phyloP scores from a whole-genome alignment of 2,888 invertebrate genomes.

The Rotaria magnacalcarata region DNA sequence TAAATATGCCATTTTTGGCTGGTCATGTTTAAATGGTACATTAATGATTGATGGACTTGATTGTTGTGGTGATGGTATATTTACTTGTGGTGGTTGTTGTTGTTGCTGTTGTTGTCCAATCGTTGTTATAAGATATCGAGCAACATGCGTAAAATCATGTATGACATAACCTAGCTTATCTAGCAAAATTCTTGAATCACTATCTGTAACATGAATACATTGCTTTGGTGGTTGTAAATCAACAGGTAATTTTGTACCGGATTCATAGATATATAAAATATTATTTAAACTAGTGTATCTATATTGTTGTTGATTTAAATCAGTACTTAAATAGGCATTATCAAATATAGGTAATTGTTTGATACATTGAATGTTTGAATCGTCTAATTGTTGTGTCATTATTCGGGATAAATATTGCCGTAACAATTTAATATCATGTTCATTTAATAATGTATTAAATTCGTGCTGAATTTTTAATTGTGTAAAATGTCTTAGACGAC shows the following conservation, averaged over 20 bases:
- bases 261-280: constrained; percentile 40
- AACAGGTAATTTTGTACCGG: constrained; percentile 38
- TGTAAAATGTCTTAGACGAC: constrained; percentile 38
- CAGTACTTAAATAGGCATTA: constrained; percentile 32
- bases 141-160: constrained; percentile 26
- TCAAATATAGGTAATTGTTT: constrained; percentile 46
- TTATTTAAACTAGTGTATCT: constrained; percentile 40
- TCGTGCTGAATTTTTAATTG: constrained; percentile 39
- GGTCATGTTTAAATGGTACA: neutral
- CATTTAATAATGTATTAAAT: constrained; percentile 41
- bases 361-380: constrained; percentile 39
- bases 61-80: neutral
- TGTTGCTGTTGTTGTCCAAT: constrained; percentile 16
- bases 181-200: constrained; percentile 8
- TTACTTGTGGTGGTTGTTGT: neutral
- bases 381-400: constrained; percentile 9
- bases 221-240: constrained; percentile 36
- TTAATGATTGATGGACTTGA: neutral
- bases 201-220: constrained; percentile 37
- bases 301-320: constrained; percentile 19
- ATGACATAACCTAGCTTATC: constrained; percentile 23
- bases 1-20: neutral
- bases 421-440: constrained; percentile 39
- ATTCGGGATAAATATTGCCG: constrained; percentile 35
- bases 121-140: constrained; percentile 19